Evolutionary conservation across 1,140 invertebrate species (phyloP), one percentile per base, ranked within the genome.

Genomic region (Heliconius nattereri): DNA sequence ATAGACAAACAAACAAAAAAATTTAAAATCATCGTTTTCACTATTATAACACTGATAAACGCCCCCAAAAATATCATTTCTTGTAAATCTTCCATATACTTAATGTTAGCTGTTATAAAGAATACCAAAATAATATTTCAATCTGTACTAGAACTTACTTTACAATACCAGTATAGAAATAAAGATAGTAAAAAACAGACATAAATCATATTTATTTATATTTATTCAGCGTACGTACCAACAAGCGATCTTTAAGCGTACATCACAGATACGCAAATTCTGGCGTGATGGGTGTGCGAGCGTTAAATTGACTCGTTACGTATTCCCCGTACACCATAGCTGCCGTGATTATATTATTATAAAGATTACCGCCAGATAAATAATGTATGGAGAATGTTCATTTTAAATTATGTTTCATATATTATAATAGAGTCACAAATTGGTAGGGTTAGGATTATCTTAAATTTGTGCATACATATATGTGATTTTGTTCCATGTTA

Each of bases 251-350:
- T 72, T 72, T 72, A 72, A 72, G 35, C 71, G 71, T 26, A 72
- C 71, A 71, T 71, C 70, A 71, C 29, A 71, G 32, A 71, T 71
- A 71, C 32, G 71, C 71, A 71, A 71, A 71, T 72, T 72, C 35
- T 37, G 60, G 60, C 29, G 54, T 29, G 71, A 72, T 72, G 71
- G 71, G 71, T 72, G 71, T 72, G 71, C 71, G 35, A 72, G 71
- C 71, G 71, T 35, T 26, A 72, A 72, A 72, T 72, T 72, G 35
- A 37, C 71, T 72, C 35, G 71, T 72, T 72, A 72, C 35, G 71
- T 72, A 72, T 72, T 72, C 71, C 71, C 35, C 0, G 32, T 35
- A 37, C 71, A 19, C 7, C 71, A 35, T 8, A 72, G 71, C 35
- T 72, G 11, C 32, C 29, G 35, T 72, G 71, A 72, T 72, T 72